Evolutionary conservation across 2,113 vertebrate species (phyloP), one percentile per base, ranked within the genome.

Genomic region (Saguinus imperator): DNA sequence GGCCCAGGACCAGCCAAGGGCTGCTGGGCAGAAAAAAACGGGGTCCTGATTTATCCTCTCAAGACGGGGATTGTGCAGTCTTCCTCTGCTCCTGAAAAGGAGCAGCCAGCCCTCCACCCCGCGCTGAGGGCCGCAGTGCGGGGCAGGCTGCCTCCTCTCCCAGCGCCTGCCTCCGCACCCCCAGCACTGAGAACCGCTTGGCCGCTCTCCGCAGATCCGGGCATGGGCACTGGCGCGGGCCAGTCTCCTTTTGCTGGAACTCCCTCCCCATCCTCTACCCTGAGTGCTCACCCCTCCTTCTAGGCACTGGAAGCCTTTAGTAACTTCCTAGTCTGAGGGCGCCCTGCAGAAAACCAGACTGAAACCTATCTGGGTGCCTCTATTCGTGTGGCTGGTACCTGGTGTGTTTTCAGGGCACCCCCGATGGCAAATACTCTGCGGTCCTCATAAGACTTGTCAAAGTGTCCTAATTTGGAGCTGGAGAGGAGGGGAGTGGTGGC

Each of bases 161-260:
- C 7, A 0, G 0, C 1, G 6, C 37, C 50, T 6, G 37, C 14
- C 18, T 55, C 10, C 0, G 37, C 2, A 40, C 0, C 1, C 2
- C 2, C 11, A 32, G 32, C 16, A 40, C 76, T 1, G 17, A 11
- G n/a, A 61, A 55, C 32, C 21, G 0, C 40, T 10, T 3, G 0
- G 5, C 6, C 0, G 0, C 7, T 7, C 9, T 81, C 21, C 9
- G 40, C 14, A 25, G 70, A 29, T 20, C 17, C 4, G 1, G 17
- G 6, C 17, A 0, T 27, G 0, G 40, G 55, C 55, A 68, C 14
- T 48, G 68, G 12, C 8, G 0, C 4, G 0, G 3, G 25, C 55
- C 3, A 0, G 21, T 11, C 10, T 37, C 73, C 7, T 66, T 48
- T 16, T 9, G 4, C 90, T 66, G 45, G 73, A 50, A 18, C 27